Percentiles rank a stretch among this genome's conserved stretches.
phyloP scores from a whole-genome alignment of 2,113 vertebrate species.

The Apodemus sylvaticus region DNA sequence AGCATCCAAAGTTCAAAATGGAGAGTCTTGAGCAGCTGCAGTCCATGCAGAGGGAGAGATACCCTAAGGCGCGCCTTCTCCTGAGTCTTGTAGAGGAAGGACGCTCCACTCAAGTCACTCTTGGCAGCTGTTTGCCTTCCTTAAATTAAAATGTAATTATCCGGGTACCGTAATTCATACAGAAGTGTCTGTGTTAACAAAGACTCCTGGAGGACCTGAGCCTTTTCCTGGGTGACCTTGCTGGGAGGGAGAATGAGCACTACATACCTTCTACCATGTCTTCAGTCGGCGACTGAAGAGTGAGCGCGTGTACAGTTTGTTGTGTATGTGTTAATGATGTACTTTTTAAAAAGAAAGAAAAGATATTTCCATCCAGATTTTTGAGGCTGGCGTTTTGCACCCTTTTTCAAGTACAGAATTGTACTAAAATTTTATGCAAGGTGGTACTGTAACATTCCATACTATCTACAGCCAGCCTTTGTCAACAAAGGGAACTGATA shows the following conservation, averaged over 20 bases:
- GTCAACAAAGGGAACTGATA: constrained; percentile 93
- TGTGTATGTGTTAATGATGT: constrained; percentile 92
- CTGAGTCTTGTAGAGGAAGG: constrained; percentile 79
- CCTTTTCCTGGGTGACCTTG: constrained; percentile 82
- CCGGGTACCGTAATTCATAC: constrained; percentile 79
- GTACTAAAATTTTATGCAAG: constrained; percentile 97
- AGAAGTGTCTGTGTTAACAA: constrained; percentile 78
- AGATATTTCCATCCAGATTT: constrained; percentile 88
- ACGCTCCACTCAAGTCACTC: constrained; percentile 82
- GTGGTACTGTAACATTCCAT: constrained; percentile 99
- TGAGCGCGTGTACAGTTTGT: constrained; percentile 94
- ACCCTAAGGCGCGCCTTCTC: constrained; percentile 77
- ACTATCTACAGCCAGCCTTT: constrained; percentile 94
- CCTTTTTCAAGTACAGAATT: constrained; percentile 91
- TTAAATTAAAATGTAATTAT: constrained; percentile 84
- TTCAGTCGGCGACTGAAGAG: constrained; percentile 88
- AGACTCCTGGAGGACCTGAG: constrained; percentile 83
- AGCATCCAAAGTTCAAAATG: constrained; percentile 96
- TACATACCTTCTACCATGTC: constrained; percentile 86
- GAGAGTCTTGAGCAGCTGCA: constrained; percentile 93
- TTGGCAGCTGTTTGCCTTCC: constrained; percentile 84
- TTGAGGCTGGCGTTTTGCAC: constrained; percentile 91
- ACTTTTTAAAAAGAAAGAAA: constrained; percentile 85
- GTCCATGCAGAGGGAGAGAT: constrained; percentile 81
- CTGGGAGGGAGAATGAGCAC: constrained; percentile 85